Evolutionary conservation across 2,113 vertebrate genomes (phyloP).

Genomic region (Spea bombifrons): DNA sequence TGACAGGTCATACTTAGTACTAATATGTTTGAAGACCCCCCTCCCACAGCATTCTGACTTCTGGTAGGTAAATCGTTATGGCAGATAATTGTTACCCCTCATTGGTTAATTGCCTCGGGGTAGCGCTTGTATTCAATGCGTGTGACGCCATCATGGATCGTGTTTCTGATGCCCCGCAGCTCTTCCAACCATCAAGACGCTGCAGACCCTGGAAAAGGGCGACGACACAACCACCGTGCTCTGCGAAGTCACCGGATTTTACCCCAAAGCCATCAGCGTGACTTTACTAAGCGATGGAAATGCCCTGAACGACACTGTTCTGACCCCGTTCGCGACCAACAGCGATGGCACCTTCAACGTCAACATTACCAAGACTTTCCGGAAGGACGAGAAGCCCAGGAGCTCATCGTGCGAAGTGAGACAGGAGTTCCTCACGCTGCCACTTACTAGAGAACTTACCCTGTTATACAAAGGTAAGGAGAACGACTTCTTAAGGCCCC

Average conservation of each 20-base stretch:
- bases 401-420: constrained; percentile 12
- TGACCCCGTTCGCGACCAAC: not conserved
- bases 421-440: not conserved
- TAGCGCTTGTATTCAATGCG: too few species aligned
- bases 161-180: not conserved
- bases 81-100: not conserved
- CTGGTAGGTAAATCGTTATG: too few species aligned
- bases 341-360: constrained; percentile 10
- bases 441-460: not conserved
- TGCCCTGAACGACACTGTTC: not conserved
- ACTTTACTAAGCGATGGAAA: not conserved
- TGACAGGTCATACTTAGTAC: not conserved
- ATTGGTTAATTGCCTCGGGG: not conserved
- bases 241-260: constrained; percentile 15
- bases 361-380: not conserved
- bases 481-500: not conserved
- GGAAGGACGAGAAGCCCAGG: not conserved
- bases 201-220: not conserved
- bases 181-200: not conserved
- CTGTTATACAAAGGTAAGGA: constrained; percentile 10
- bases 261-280: constrained; percentile 6
- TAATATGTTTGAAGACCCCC: too few species aligned
- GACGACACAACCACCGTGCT: not conserved
- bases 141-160: too few species aligned
- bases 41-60: not conserved